Evolutionary conservation across 2,113 vertebrate genomes (phyloP), one percentile per base, ranked within the genome.

Genomic region (Myxocyprinus asiaticus): DNA sequence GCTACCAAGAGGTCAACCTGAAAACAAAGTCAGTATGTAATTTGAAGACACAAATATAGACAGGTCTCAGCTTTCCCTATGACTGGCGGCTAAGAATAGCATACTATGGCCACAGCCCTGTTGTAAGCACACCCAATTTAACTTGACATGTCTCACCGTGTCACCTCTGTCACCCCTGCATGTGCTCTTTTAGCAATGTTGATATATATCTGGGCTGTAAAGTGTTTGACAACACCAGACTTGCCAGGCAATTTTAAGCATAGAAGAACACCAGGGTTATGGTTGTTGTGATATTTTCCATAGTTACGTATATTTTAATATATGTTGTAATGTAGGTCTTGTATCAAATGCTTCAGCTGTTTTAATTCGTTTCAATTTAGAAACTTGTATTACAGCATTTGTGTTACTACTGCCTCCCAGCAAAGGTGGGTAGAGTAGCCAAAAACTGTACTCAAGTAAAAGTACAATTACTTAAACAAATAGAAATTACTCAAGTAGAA

Each of bases 21-120:
- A 88, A 92, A 86, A 88, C 83, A 88, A 91, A 89, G 89, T 91
- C 89, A 90, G 79, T 83, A 82, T 86, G 85, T 88, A 92, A 92
- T 93, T 91, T 92, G 89, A 89, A 88, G 87, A 83, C 83, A 81
- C 84, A 90, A 89, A 92, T 91, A 90, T 88, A 91, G 88, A 89
- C 82, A 82, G 86, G 82, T 78, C 82, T 82, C 83, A 84, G 91
- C 91, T 89, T 91, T 89, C 91, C 88, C 88, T 89, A 87, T 85
- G 87, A 87, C 88, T 89, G 88, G 83, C 71, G 67, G 83, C 88
- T 89, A 91, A 90, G 87, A 91, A 92, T 93, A 93, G 92, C 76
- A 84, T 85, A 83, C 85, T 89, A 85, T 88, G 79, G 82, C 72
- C 85, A 70, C 48, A n/a, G 56, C 44, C 68, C 58, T 82, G 66